Conservation (phyloP, 2,888 invertebrate species). For the Pristionchus mayeri region DNA sequence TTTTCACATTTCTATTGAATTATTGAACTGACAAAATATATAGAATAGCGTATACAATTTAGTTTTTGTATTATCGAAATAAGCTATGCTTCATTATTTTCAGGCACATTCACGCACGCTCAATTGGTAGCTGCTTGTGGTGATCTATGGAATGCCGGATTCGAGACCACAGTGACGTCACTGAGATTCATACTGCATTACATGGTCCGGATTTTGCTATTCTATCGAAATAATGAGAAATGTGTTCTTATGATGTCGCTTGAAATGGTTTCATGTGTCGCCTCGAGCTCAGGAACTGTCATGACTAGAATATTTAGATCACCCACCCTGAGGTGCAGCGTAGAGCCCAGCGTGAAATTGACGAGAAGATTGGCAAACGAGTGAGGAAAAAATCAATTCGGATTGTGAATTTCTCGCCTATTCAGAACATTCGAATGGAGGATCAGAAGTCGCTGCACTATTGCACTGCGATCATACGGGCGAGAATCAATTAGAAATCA, state of each 20-base stretch:
- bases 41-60: too few species aligned
- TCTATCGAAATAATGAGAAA: too few species aligned
- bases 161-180: not conserved
- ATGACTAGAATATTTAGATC: not conserved
- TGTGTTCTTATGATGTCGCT: too few species aligned
- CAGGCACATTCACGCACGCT: not conserved
- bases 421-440: slow-evolving; percentile 22
- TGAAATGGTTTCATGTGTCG: too few species aligned
- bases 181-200: not conserved
- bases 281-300: too few species aligned
- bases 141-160: not conserved
- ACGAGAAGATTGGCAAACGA: slow-evolving; percentile 31
- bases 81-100: too few species aligned
- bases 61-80: too few species aligned
- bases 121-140: not conserved
- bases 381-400: not conserved
- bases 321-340: not conserved
- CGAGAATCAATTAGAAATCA: too few species aligned
- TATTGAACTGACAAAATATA: too few species aligned
- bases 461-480: slow-evolving; percentile 3
- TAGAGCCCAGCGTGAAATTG: not conserved
- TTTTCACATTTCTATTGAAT: too few species aligned
- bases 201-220: too few species aligned
- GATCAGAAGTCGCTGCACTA: slow-evolving; percentile 24
- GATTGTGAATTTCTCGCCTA: too few species aligned